A percentile compares a stretch with the other conserved stretches of the same genome.
Evolutionary conservation across 2,797 vertebrate genomes (phyloP).

Genomic region (Sorex maritimensis): DNA sequence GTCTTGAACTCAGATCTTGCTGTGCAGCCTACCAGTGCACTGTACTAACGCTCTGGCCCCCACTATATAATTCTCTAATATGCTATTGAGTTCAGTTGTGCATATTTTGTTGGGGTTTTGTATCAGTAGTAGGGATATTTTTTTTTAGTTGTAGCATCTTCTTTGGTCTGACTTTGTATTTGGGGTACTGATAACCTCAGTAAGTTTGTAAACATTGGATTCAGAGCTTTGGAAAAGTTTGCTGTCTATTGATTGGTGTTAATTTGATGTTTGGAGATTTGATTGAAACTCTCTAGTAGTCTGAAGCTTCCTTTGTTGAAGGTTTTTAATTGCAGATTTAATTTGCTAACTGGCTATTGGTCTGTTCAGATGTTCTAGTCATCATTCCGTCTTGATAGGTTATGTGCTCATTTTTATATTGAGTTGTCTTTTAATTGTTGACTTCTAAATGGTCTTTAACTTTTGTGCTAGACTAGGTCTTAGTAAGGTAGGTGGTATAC

Average conservation of each 20-base stretch:
- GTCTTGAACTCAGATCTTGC: no score
- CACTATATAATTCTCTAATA: no score
- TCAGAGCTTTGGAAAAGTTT: background rate
- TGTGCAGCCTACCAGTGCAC: no score
- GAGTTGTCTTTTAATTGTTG: background rate
- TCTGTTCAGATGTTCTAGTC: slow-evolving; percentile 38
- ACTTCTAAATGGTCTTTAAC: background rate
- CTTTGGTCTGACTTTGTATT: background rate
- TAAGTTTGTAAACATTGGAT: background rate
- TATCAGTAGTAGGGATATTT: background rate
- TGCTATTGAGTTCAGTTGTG: slow-evolving; percentile 9
- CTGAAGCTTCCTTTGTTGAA: background rate
- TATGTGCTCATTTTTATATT: slow-evolving; percentile 15
- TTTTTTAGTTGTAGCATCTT: background rate
- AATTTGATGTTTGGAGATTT: background rate
- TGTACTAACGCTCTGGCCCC: no score
- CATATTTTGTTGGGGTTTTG: background rate
- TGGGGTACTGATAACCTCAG: background rate
- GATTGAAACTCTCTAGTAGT: background rate
- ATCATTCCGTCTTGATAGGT: background rate
- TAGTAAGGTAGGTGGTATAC: background rate
- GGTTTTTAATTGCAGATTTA: background rate
- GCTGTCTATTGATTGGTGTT: background rate
- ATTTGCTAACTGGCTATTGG: background rate
- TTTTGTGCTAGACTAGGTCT: background rate